Base-by-base conservation (phyloP, 1,140 invertebrate species). In the Rhagoletis pomonella region DNA sequence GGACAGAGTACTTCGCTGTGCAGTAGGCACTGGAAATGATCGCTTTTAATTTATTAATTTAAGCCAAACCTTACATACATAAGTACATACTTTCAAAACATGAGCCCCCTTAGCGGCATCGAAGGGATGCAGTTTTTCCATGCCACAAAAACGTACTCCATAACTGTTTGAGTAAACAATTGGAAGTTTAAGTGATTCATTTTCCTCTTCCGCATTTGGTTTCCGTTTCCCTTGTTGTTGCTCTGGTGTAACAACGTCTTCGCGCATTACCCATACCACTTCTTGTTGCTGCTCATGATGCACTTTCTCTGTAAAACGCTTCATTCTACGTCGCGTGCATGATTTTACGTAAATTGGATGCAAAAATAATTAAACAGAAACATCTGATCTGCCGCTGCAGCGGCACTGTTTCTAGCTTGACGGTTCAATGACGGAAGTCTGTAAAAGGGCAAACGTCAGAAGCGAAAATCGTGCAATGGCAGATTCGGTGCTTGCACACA, bases 71-170 rank as follows among this genome's bases (percentile, higher is more conserved):
- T 29, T 55, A 29, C 64, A 84, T 67, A 42, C 58, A 29, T 88
- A 65, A 85, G 60, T 84, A 47, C 81, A 47, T 86, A 97, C 96
- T 95, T 95, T 94, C 91, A 94, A 95, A 90, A 98, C 95, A 91
- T 96, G 95, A 85, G 95, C 95, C 96, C 97, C 98, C 94, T 98
- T 98, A 89, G 95, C 95, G 3, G 97, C 95, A 95, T 98, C 97
- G 93, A 98, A 98, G n/a, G 97, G 96, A 94, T 98, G 97, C 19
- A 97, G 94, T 91, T 96, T 97, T 93, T 98, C 96, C 73, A 98
- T 93, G 39, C 96, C 96, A 90, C 94, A 94, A 91, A 97, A 97
- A n/a, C 94, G 94, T 87, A 98, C 97, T 93, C 97, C 97, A 92
- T 98, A 98, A 86, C 96, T 94, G 50, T 95, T 92, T 87, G 95